Conservation (phyloP, 2,113 vertebrate species). For the Antigone vipio region DNA sequence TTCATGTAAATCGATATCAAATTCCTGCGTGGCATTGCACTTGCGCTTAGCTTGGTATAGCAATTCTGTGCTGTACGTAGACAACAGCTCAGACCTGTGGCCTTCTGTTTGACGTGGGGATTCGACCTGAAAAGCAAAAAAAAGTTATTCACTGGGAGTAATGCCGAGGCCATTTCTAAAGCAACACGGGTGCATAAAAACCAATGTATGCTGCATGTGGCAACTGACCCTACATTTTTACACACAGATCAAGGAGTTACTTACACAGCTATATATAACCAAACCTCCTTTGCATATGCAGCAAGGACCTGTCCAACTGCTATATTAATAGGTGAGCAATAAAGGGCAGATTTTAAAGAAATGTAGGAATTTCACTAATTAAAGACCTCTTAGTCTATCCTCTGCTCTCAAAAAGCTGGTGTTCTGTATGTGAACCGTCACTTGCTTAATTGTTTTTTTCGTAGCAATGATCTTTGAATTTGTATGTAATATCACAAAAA, state of each 20-base stretch:
- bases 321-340: not conserved
- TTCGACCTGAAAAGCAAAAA: conserved; percentile 71
- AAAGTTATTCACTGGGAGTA: not conserved
- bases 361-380: not conserved
- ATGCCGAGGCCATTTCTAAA: not conserved
- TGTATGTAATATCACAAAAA: not conserved
- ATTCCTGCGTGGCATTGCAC: conserved; percentile 91
- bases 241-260: not conserved
- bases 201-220: not conserved
- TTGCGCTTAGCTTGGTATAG: conserved; percentile 93
- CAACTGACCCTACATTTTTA: not conserved
- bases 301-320: not conserved
- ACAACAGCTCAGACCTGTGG: conserved; percentile 81
- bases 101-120: conserved; percentile 83
- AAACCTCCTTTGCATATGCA: not conserved
- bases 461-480: not conserved
- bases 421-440: not conserved
- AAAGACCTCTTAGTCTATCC: not conserved
- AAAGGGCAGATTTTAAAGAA: not conserved
- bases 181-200: not conserved
- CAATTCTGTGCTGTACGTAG: conserved; percentile 69
- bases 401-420: not conserved
- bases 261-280: not conserved
- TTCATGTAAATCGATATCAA: conserved; percentile 89
- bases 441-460: not conserved